Conservation (phyloP, 2,797 vertebrate species). For the Pantherophis vulpinus region DNA sequence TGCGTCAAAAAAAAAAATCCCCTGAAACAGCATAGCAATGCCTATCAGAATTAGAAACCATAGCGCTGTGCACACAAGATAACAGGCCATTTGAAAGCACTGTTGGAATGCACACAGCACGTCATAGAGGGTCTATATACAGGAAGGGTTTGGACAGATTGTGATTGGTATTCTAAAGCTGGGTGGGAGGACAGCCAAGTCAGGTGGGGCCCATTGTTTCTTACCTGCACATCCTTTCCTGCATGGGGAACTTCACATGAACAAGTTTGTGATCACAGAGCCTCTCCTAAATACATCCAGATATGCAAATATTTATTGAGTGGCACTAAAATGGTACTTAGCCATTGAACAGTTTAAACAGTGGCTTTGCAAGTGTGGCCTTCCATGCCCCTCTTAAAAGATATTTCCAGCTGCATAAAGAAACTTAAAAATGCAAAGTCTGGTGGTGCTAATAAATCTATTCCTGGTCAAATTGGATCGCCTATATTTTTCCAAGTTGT, state of each 20-base stretch:
- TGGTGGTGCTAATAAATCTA: not conserved
- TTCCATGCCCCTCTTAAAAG: not conserved
- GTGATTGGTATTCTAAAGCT: not conserved
- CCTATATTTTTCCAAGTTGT: not conserved
- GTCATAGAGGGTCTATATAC: not conserved
- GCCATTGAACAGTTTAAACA: not conserved
- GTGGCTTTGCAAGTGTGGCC: not conserved
- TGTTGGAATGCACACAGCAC: not conserved
- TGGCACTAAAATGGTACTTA: not conserved
- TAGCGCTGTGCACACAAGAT: not conserved
- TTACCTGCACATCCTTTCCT: not conserved
- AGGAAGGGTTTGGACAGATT: not conserved
- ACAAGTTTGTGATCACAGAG: not conserved
- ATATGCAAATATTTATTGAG: not conserved
- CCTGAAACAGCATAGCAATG: not conserved
- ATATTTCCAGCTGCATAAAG: not conserved
- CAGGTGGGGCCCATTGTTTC: not conserved
- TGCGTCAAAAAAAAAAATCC: not conserved
- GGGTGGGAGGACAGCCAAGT: not conserved
- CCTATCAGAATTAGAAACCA: accelerated
- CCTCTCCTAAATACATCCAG: not conserved
- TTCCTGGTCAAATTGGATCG: not conserved
- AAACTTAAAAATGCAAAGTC: not conserved
- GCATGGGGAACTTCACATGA: not conserved
- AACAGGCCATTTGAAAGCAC: not conserved